Conservation (phyloP, 2,797 vertebrate species). For the Phataginus tricuspis region DNA sequence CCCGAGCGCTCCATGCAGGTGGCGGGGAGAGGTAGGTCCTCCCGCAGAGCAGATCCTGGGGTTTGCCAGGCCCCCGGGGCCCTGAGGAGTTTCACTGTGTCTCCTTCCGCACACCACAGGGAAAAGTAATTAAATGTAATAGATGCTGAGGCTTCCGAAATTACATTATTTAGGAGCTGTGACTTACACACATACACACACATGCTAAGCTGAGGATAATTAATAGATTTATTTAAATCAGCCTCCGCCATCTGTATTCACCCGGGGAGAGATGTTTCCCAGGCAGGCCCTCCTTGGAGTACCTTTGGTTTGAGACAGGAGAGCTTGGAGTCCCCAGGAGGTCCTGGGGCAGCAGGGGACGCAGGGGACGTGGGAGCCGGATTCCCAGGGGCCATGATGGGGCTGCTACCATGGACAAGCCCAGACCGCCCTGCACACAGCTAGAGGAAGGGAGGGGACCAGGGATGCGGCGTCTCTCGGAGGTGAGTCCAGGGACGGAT, state of each 20-base stretch:
- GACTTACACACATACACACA: background rate
- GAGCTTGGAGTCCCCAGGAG: background rate
- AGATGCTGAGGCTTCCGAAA: conserved; percentile 46
- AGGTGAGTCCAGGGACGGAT: background rate
- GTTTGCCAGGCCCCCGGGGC: background rate
- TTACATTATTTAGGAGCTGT: conserved; percentile 26
- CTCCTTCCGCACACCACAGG: background rate
- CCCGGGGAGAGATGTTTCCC: background rate
- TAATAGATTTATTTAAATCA: conserved; percentile 69
- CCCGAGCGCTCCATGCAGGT: background rate
- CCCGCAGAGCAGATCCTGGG: background rate
- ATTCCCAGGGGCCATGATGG: accelerated
- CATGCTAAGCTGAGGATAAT: conserved; percentile 32
- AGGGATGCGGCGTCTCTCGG: accelerated
- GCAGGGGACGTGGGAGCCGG: accelerated
- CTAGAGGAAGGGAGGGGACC: accelerated
- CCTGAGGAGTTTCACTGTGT: accelerated
- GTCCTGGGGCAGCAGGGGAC: accelerated
- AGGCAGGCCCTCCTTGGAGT: accelerated
- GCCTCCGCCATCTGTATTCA: conserved; percentile 36
- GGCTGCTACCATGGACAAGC: accelerated
- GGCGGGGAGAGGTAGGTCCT: background rate
- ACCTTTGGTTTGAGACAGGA: background rate
- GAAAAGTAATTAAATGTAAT: conserved; percentile 61
- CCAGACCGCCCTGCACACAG: accelerated